Evolutionary conservation across 2,888 invertebrate species (phyloP).

Genomic region (Drosophila seclusa): DNA sequence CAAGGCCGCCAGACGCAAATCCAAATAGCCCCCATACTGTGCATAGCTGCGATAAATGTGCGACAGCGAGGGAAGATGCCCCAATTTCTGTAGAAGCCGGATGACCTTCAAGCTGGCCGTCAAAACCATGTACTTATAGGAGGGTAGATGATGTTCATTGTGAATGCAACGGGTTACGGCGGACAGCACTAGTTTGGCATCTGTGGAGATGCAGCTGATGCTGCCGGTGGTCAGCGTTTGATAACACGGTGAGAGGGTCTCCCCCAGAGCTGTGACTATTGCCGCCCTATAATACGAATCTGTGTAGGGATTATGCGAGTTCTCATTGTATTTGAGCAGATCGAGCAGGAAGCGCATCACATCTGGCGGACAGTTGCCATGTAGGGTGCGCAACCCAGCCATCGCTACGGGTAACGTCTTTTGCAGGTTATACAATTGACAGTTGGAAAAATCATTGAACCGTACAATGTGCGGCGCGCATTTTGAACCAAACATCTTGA

Average conservation of each 20-base stretch:
- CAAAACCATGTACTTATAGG: constrained; percentile 95
- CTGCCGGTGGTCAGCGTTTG: constrained; percentile 92
- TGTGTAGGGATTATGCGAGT: constrained; percentile 96
- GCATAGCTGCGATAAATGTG: constrained; percentile 96
- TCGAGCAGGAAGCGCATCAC: constrained; percentile 96
- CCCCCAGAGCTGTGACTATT: constrained; percentile 95
- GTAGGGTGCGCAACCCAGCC: constrained; percentile 95
- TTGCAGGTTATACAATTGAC: constrained; percentile 97
- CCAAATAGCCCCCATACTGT: constrained; percentile 95
- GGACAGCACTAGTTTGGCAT: constrained; percentile 94
- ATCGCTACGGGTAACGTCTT: constrained; percentile 97
- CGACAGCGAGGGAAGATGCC: constrained; percentile 96
- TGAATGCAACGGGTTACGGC: constrained; percentile 97
- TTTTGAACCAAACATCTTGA: constrained; percentile 97
- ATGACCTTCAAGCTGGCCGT: constrained; percentile 96
- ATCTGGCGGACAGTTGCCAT: constrained; percentile 98
- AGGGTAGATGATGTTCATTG: constrained; percentile 96
- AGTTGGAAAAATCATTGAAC: constrained; percentile 96
- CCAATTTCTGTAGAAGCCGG: constrained; percentile 95
- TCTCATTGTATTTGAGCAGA: constrained; percentile 99
- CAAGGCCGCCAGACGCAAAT: constrained; percentile 95
- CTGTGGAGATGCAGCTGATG: constrained; percentile 89
- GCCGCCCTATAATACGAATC: constrained; percentile 98
- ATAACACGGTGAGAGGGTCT: constrained; percentile 95
- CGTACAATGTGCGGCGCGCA: constrained; percentile 96